Conservation (phyloP, 2,113 vertebrate species). For the Ardeotis arabs region DNA sequence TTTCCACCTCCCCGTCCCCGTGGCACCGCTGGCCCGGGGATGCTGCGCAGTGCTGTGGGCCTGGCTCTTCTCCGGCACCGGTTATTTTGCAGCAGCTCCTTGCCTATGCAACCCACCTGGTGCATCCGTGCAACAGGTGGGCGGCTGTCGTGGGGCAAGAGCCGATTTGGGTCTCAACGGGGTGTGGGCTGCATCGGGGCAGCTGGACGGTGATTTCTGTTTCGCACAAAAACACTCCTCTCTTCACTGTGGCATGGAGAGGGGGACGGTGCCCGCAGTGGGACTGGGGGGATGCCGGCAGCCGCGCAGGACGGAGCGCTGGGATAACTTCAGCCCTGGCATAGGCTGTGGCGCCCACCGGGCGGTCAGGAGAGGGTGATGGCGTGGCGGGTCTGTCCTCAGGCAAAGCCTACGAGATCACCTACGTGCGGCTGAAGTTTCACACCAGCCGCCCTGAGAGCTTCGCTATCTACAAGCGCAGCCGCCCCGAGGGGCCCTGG, state of each 20-base stretch:
- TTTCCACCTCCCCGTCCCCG: not conserved
- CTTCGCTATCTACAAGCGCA: conserved; percentile 92
- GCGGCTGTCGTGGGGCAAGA: fast-evolving
- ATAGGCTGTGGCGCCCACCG: fast-evolving
- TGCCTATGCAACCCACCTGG: fast-evolving
- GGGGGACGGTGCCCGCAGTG: fast-evolving
- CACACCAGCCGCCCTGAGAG: conserved; percentile 95
- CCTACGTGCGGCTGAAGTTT: conserved; percentile 91
- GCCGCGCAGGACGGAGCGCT: fast-evolving
- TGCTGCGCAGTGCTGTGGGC: not conserved
- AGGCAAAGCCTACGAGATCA: conserved; percentile 97
- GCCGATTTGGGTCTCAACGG: not conserved
- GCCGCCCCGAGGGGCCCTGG: conserved; percentile 76
- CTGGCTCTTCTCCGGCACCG: not conserved
- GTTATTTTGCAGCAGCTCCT: not conserved
- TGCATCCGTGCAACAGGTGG: fast-evolving
- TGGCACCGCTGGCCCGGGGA: not conserved
- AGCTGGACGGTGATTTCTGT: not conserved
- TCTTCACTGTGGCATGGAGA: not conserved
- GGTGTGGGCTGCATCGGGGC: not conserved
- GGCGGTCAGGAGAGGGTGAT: fast-evolving
- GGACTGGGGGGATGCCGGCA: not conserved
- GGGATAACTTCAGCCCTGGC: not conserved
- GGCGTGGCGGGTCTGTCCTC: not conserved
- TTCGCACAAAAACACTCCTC: no score